Evolutionary conservation across 2,888 invertebrate species (phyloP).

Genomic region (Orchestes rusci): DNA sequence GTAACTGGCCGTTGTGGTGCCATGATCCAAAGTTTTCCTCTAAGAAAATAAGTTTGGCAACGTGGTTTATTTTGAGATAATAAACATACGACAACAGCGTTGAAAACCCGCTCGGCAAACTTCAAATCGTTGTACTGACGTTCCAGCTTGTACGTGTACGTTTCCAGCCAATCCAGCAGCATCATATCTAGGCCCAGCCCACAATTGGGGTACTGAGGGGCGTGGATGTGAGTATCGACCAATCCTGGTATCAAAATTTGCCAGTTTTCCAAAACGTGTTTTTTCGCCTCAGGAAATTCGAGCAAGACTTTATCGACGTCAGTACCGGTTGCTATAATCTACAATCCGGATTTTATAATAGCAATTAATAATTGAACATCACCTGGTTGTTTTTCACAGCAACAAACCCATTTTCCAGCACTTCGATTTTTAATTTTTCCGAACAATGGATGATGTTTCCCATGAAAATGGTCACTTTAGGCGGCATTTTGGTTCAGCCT

Average conservation of each 20-base stretch:
- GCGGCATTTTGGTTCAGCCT: neutral
- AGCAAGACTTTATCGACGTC: too few relatives aligned
- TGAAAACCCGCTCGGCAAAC: slow-evolving; percentile 65
- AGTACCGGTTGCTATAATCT: slow-evolving; percentile 47
- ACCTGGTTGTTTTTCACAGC: slow-evolving; percentile 42
- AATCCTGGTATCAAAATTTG: slow-evolving; percentile 83
- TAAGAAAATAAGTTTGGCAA: slow-evolving; percentile 40
- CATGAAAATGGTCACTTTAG: slow-evolving; percentile 30
- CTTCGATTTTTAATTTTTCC: slow-evolving; percentile 35
- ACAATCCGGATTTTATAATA: too few relatives aligned
- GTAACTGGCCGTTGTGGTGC: slow-evolving; percentile 87
- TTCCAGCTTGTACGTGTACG: slow-evolving; percentile 82
- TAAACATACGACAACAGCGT: slow-evolving; percentile 69
- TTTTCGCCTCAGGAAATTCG: slow-evolving; percentile 30
- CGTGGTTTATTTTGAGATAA: neutral
- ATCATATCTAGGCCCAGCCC: slow-evolving; percentile 76
- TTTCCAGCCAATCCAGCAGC: slow-evolving; percentile 76
- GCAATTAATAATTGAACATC: too few relatives aligned
- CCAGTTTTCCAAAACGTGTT: slow-evolving; percentile 34
- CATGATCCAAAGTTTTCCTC: slow-evolving; percentile 65
- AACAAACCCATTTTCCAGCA: slow-evolving; percentile 50
- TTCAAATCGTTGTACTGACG: slow-evolving; percentile 58
- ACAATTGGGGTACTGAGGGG: slow-evolving; percentile 79
- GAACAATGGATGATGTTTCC: slow-evolving; percentile 41
- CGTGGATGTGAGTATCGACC: slow-evolving; percentile 85